Conservation (phyloP, 1,140 invertebrate genomes). For the Drosophila arawakana region DNA sequence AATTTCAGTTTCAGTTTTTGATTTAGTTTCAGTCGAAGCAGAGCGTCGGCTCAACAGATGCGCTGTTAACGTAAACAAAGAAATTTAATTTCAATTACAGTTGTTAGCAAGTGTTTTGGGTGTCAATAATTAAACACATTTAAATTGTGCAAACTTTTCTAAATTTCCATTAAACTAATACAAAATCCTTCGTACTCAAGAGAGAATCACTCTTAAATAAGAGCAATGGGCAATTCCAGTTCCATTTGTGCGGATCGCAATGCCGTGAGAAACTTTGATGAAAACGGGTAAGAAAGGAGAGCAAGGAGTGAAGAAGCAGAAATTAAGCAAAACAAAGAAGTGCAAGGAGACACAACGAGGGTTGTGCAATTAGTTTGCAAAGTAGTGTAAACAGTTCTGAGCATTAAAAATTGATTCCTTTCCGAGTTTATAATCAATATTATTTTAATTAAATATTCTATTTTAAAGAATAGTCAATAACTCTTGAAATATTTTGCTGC, state of each 20-base stretch:
- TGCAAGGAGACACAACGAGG: no score
- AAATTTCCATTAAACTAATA: no score
- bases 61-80: slow-evolving; percentile 9
- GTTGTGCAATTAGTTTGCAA: no score
- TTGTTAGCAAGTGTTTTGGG: slow-evolving; percentile 6
- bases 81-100: slow-evolving; percentile 1
- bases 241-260: slow-evolving; percentile 77
- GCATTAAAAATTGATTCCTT: not conserved
- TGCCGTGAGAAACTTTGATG: slow-evolving; percentile 68
- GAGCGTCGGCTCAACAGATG: slow-evolving; percentile 20
- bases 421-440: no score
- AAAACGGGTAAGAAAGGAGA: slow-evolving; percentile 70
- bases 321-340: not conserved
- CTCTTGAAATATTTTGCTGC: no score
- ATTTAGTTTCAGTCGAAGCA: slow-evolving; percentile 64
- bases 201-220: not conserved
- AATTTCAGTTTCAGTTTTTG: slow-evolving; percentile 56
- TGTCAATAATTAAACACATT: not conserved
- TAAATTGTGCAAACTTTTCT: no score
- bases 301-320: not conserved
- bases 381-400: no score
- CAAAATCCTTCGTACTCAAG: no score
- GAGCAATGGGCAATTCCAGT: slow-evolving; percentile 77
- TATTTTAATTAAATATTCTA: no score
- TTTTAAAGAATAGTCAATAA: no score